Conservation (phyloP, 2,797 vertebrate species). For the Catamblyrhynchus diadema region DNA sequence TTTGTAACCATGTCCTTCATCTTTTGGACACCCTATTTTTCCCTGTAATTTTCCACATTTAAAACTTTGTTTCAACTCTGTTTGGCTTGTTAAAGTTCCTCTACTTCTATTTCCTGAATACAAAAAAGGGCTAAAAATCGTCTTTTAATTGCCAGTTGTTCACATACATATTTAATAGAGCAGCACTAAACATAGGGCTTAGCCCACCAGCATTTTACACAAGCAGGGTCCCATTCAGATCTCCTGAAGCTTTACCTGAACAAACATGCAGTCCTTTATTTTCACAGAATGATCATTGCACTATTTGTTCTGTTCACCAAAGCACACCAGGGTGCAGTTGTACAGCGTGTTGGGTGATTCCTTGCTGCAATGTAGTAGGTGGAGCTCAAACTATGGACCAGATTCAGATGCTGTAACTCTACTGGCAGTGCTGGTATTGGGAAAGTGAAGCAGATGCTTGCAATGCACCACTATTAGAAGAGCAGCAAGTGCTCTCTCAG, state of each 20-base stretch:
- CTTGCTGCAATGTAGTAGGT: conserved; percentile 48
- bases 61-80: not conserved
- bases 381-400: not conserved
- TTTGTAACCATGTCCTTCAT: not conserved
- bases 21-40: not conserved
- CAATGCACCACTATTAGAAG: not conserved
- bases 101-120: conserved; percentile 15
- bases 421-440: not conserved
- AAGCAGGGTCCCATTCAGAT: not conserved
- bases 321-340: not conserved
- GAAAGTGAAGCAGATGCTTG: not conserved
- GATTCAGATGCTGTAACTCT: not conserved
- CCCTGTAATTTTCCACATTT: not conserved
- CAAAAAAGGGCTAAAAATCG: not conserved
- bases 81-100: not conserved
- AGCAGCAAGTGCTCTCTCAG: not conserved
- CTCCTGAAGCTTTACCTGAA: not conserved
- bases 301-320: not conserved
- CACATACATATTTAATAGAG: not conserved
- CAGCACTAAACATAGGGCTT: not conserved
- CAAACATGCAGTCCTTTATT: not conserved
- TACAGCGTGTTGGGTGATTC: not conserved
- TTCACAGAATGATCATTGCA: not conserved
- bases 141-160: not conserved
- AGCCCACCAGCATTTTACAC: not conserved